Percentiles rank a stretch among this genome's conserved stretches.
Conservation (phyloP, 2,888 invertebrate genomes). For the Hylaea fasciaria region DNA sequence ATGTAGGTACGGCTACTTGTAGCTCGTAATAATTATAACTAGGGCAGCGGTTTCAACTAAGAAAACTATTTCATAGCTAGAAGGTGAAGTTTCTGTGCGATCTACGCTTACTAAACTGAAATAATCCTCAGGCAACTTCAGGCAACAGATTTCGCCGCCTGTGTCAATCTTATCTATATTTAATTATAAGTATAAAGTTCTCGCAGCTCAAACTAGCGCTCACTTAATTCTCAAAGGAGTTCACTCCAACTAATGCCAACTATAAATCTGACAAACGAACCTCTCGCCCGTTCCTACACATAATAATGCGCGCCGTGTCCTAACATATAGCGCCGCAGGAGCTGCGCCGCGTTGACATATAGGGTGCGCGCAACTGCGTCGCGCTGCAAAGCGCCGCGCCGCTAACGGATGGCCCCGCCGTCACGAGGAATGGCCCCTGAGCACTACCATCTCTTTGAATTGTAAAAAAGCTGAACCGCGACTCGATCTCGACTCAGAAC, state of each 20-base stretch:
- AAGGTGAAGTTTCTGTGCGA: background rate
- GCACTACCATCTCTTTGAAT: slow-evolving; percentile 47
- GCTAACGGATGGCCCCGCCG: slow-evolving; percentile 41
- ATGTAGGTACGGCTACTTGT: slow-evolving; percentile 13
- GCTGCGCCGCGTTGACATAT: slow-evolving; percentile 4
- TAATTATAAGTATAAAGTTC: too few species aligned
- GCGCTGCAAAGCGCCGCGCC: slow-evolving; percentile 22
- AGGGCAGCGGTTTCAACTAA: background rate
- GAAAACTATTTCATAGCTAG: background rate
- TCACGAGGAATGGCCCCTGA: slow-evolving; percentile 47
- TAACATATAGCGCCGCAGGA: slow-evolving; percentile 7
- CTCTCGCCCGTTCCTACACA: slow-evolving; percentile 5
- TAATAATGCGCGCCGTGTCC: slow-evolving; percentile 9
- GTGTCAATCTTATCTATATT: too few species aligned
- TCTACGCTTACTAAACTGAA: too few species aligned
- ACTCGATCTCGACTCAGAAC: slow-evolving; percentile 10
- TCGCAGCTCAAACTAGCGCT: too few species aligned
- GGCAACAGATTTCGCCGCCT: too few species aligned
- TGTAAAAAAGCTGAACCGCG: slow-evolving; percentile 37
- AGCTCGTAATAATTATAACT: slow-evolving; percentile 11
- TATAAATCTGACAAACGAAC: slow-evolving; percentile 7
- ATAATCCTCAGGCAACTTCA: too few species aligned
- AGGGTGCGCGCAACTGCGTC: background rate
- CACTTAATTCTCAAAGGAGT: background rate
- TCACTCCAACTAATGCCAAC: background rate